Base-by-base conservation (phyloP, 2,797 vertebrate genomes). In the Gouania willdenowi region DNA sequence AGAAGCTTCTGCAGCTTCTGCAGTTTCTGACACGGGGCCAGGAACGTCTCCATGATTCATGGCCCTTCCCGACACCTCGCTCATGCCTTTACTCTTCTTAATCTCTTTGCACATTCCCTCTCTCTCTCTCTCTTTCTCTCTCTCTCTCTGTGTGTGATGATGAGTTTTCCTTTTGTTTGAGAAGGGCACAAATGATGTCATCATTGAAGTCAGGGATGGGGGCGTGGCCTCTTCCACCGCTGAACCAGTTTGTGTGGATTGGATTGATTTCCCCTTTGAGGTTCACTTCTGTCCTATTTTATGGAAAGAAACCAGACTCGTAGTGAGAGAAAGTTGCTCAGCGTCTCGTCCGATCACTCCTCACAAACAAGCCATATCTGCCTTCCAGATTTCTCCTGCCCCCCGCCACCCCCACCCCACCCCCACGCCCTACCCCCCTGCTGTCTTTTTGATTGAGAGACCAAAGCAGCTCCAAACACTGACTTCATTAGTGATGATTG, bases 121-220 rank as follows among this genome's bases (percentile, higher is more conserved):
- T 20, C 41, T 30, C 34, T 26, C 34, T 26, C 55, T 38, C 26
- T 33, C 31, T 23, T 27, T 35, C 44, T 7, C 21, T 34, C n/a
- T 4, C 29, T 56, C 42, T 54, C 46, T 20, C 29, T 60, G 53
- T 44, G 51, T 46, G 39, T 29, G 41, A 56, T 80, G 77, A 86
- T 85, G 78, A 72, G 52, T 82, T 85, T 79, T 72, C 63, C 79
- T 79, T 83, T 84, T 72, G 78, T 82, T 74, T 71, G 49, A 64
- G 60, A 77, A 71, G 73, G 71, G 45, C 75, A 74, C 67, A 64
- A 71, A 69, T 85, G 75, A 86, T 75, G 73, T 83, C 83, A 80
- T 79, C 68, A 71, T 78, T 74, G 66, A 51, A 75, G 60, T 46
- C 25, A 51, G 41, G 61, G 46, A 68, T 10, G 45, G 56, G 73